Percentiles rank a stretch among this genome's conserved stretches.
phyloP scores from a whole-genome alignment of 2,888 invertebrate genomes.

The Stenodema calcarata region DNA sequence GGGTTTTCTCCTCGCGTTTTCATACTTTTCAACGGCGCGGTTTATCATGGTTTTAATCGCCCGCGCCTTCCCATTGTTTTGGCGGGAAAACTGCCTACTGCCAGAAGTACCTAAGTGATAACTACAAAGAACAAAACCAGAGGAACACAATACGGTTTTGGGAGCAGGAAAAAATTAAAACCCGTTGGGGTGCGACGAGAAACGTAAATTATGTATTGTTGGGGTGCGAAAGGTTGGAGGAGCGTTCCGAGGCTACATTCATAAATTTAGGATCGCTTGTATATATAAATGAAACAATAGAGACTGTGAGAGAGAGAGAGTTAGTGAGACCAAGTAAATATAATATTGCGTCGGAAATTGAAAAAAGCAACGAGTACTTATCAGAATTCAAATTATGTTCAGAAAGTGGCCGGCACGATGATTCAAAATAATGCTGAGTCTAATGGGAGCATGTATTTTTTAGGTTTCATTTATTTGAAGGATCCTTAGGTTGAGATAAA shows the following conservation, averaged over 20 bases:
- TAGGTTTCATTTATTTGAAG: no score
- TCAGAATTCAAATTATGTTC: neutral
- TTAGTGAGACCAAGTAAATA: neutral
- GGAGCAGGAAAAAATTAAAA: neutral
- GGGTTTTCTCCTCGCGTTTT: neutral
- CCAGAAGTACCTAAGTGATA: conserved; percentile 22
- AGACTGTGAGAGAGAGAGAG: neutral
- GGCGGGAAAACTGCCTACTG: conserved; percentile 12
- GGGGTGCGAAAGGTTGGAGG: neutral
- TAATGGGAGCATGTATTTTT: no score
- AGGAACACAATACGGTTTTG: conserved; percentile 21
- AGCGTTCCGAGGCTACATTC: neutral
- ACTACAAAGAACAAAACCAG: conserved; percentile 15
- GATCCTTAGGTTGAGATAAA: no score
- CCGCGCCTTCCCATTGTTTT: neutral
- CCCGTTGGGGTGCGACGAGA: neutral
- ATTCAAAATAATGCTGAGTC: neutral
- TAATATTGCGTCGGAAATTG: neutral
- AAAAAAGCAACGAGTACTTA: neutral
- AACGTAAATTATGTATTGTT: conserved; percentile 3
- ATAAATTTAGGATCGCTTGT: neutral
- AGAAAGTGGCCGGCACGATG: neutral
- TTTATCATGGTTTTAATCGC: conserved; percentile 26
- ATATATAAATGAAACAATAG: conserved; percentile 16
- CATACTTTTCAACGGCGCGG: neutral